Percentiles rank a stretch among this genome's conserved stretches.
phyloP scores from a whole-genome alignment of 1,140 invertebrate species.

The Saxidomus purpurata region DNA sequence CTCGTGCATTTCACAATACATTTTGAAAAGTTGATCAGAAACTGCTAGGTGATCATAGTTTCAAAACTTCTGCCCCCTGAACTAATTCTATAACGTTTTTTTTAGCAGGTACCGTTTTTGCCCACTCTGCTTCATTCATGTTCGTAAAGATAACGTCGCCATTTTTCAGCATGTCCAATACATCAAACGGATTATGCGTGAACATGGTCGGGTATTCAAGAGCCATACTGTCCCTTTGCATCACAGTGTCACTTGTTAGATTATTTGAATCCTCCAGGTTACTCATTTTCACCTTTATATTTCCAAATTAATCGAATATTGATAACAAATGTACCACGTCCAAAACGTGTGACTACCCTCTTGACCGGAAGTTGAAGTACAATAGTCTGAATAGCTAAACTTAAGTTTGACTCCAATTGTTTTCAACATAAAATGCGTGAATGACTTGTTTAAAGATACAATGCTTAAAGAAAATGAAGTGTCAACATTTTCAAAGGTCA shows the following conservation, averaged over 20 bases:
- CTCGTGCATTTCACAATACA: neutral
- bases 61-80: too few species aligned
- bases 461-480: too few species aligned
- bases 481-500: too few species aligned
- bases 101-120: neutral
- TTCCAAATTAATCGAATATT: neutral
- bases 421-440: too few species aligned
- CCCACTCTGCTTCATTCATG: neutral
- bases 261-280: neutral
- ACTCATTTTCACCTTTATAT: neutral
- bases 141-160: neutral
- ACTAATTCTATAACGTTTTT: conserved; percentile 28
- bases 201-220: neutral
- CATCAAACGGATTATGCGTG: neutral
- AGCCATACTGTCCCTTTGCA: neutral
- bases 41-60: too few species aligned
- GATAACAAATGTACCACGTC: neutral
- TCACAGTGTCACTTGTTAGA: neutral
- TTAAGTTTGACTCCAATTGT: too few species aligned
- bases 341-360: neutral
- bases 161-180: neutral
- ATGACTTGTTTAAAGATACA: too few species aligned
- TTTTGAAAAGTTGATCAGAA: too few species aligned
- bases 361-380: neutral
- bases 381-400: too few species aligned